Percentiles rank a stretch among this genome's conserved stretches.
Conservation (phyloP, 1,140 invertebrate genomes). For the Conus ventricosus region DNA sequence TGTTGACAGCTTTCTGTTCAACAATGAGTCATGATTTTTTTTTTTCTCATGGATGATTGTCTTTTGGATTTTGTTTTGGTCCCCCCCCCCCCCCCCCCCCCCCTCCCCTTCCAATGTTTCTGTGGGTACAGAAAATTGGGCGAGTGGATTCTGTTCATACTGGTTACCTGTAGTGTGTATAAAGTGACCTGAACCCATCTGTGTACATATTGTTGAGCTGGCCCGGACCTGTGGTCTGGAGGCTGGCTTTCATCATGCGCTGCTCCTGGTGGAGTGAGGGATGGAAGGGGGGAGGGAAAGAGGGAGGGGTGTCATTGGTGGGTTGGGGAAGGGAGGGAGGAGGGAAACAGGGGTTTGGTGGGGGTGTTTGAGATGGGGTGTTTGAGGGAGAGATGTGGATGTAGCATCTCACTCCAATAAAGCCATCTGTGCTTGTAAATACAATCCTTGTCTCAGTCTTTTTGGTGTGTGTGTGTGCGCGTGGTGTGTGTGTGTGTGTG, state of each 20-base stretch:
- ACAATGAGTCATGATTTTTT: not conserved
- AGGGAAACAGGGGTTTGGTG: not conserved
- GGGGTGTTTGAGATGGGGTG: not conserved
- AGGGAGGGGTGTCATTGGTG: too few species aligned
- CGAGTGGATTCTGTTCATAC: not conserved
- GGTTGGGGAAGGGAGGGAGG: not conserved
- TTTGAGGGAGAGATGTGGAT: not conserved
- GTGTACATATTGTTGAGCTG: conserved; percentile 4
- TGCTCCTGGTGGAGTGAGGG: not conserved
- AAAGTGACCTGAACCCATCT: not conserved
- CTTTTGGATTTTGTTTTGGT: not conserved
- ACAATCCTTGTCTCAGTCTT: not conserved
- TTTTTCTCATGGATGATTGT: not conserved
- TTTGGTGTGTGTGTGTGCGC: not conserved
- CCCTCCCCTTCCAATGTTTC: not conserved
- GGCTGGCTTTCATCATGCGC: not conserved
- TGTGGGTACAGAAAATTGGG: not conserved
- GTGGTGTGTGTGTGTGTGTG: not conserved
- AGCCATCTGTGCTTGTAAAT: conserved; percentile 31
- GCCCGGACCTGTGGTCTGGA: not conserved
- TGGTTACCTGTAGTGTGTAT: not conserved
- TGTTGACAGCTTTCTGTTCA: too few species aligned
- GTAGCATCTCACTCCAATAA: conserved; percentile 31
- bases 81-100: not conserved
- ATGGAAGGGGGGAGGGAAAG: too few species aligned